Base-by-base conservation (phyloP, 2,888 invertebrate genomes). In the Cephus sareptanus region DNA sequence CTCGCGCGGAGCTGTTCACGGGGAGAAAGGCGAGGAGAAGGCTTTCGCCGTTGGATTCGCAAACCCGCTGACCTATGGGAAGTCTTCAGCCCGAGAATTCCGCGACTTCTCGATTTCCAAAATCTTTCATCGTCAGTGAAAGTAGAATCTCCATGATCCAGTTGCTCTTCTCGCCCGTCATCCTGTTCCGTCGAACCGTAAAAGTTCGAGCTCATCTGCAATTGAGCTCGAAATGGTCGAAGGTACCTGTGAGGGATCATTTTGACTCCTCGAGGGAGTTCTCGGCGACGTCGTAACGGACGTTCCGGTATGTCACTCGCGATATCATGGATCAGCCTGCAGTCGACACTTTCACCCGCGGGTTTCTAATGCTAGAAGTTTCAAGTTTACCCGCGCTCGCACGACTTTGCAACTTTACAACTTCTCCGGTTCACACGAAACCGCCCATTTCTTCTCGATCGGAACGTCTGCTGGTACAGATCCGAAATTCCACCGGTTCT, bases 301-400 rank as follows among this genome's bases (percentile, higher is more conserved):
- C 33, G 76, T 80, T 80, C 77, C 56, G 71, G 31, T 76, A 69
- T 11, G 56, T 77, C 40, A 56, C 68, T 73, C 35, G 12, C 35
- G 34, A 56, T 74, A 73, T 69, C 75, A 73, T 73, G 73, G 76
- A 68, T 23, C 76, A 79, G 79, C 74, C 74, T 74, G 37, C 77
- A 76, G 80, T 83, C 81, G 88, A 87, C 88, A 89, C 89, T 89
- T 89, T 89, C 89, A 89, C 89, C 88, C 80, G 80, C 81, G 83
- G 88, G 87, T 89, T 89, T 89, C 89, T 89, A 89, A 86, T 85
- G 85, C 83, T 81, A 77, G 81, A 82, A 79, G 80, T 78, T 79
- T 83, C 30, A 33, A 33, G 33, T 85, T 84, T 79, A 79, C 83
- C 79, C 78, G 75, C 83, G 85, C 83, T 83, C 84, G 79, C 83